phyloP scores from a whole-genome alignment of 1,140 invertebrate genomes.

The Drosophila littoralis region DNA sequence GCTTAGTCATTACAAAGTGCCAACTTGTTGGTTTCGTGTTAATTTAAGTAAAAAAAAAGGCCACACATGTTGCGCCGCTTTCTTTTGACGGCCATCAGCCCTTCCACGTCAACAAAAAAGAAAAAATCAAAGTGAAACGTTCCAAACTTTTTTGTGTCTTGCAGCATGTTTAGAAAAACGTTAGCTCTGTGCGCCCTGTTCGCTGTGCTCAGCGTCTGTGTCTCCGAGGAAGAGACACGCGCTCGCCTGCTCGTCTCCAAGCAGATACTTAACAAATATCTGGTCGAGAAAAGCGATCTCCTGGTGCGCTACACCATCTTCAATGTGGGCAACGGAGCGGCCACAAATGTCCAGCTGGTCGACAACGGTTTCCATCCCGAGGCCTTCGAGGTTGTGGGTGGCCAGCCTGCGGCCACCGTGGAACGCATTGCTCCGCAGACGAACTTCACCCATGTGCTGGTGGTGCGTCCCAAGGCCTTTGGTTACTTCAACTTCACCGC shows the following conservation, averaged over 20 bases:
- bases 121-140: constrained; percentile 68
- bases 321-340: constrained; percentile 94
- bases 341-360: constrained; percentile 93
- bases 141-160: constrained; percentile 20
- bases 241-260: constrained; percentile 92
- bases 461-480: constrained; percentile 94
- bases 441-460: constrained; percentile 97
- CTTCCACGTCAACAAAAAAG: constrained; percentile 83
- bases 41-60: constrained; percentile 8
- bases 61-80: constrained; percentile 14
- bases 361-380: constrained; percentile 96
- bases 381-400: constrained; percentile 94
- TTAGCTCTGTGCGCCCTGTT: constrained; percentile 66
- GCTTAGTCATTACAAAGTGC: background rate
- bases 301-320: constrained; percentile 95
- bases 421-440: constrained; percentile 95
- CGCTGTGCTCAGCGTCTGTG: constrained; percentile 65
- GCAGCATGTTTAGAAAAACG: constrained; percentile 73
- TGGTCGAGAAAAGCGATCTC: constrained; percentile 99
- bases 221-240: constrained; percentile 87
- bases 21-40: constrained; percentile 7
- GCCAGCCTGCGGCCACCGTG: constrained; percentile 92
- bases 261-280: constrained; percentile 97
- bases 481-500: constrained; percentile 99
- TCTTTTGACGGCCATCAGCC: constrained; percentile 17